These are phyloP conservation scores for Xiphias gladius DNA, from an alignment of 2,113 vertebrate species.

Conservation along the genomic window DNA sequence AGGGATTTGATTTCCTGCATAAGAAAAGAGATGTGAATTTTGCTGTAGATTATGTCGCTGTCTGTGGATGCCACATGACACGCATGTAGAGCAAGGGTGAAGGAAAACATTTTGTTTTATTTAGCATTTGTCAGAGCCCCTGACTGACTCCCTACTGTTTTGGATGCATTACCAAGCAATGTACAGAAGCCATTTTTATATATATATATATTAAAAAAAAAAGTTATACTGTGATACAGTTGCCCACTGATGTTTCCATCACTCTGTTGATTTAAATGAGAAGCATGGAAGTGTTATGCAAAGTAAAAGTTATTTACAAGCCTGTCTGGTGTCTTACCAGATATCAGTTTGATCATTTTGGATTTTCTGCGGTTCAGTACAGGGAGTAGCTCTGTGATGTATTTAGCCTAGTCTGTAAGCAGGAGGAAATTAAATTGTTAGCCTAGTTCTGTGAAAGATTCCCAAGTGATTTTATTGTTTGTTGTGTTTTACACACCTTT, in stretches of 20 bases:
- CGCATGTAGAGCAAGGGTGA: not conserved
- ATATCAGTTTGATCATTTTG: slow-evolving; percentile 16
- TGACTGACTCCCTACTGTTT: slow-evolving; percentile 3
- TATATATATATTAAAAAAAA: not conserved
- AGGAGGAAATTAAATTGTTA: not conserved
- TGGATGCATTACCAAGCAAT: not conserved
- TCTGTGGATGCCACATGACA: not conserved
- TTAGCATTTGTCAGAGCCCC: slow-evolving; percentile 27
- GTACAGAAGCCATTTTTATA: not conserved
- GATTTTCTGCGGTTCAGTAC: not conserved
- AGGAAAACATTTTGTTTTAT: slow-evolving; percentile 34
- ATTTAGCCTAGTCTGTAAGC: not conserved
- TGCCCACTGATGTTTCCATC: slow-evolving; percentile 1
- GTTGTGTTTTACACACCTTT: not conserved
- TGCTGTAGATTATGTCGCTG: slow-evolving; percentile 17
- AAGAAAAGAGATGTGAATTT: slow-evolving; percentile 8
- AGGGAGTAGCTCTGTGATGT: not conserved
- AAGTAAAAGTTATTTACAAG: not conserved
- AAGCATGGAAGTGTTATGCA: not conserved
- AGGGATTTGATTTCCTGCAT: slow-evolving; percentile 3
- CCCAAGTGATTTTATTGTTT: not conserved
- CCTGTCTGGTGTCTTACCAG: not conserved
- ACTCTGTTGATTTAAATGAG: not conserved
- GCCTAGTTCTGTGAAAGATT: not conserved
- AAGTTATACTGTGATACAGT: not conserved